Evolutionary conservation across 2,113 vertebrate genomes (phyloP).

Genomic region (Australoheros scitulus): DNA sequence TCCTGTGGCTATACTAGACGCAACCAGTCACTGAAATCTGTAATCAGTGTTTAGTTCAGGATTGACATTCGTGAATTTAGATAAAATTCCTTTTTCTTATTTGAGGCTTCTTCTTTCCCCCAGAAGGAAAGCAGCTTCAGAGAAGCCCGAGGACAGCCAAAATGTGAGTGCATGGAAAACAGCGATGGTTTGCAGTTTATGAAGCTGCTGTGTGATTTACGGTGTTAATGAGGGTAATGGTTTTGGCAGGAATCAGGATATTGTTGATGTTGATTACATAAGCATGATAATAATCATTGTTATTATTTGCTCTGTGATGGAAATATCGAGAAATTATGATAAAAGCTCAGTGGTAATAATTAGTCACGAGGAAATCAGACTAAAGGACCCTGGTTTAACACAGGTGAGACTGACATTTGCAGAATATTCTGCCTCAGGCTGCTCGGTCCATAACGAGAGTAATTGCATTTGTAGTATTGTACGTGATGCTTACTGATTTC

Average conservation of each 20-base stretch:
- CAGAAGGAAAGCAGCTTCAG: conserved; percentile 96
- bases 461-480: background rate
- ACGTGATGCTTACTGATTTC: background rate
- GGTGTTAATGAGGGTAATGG: background rate
- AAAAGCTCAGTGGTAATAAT: background rate
- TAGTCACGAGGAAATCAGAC: background rate
- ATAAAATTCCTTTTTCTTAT: conserved; percentile 32
- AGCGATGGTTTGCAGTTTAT: background rate
- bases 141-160: conserved; percentile 93
- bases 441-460: background rate
- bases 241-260: background rate
- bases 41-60: background rate
- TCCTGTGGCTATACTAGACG: background rate
- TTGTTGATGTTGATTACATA: background rate
- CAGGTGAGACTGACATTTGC: background rate
- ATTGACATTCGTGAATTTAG: background rate
- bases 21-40: background rate
- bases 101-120: conserved; percentile 53
- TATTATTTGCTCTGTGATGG: background rate
- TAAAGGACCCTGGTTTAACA: background rate
- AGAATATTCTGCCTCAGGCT: background rate
- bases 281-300: background rate
- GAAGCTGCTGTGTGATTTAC: background rate
- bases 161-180: conserved; percentile 83
- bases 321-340: background rate